Evolutionary conservation across 2,113 vertebrate genomes (phyloP), one percentile per base, ranked within the genome.

Genomic region (Carollia perspicillata): DNA sequence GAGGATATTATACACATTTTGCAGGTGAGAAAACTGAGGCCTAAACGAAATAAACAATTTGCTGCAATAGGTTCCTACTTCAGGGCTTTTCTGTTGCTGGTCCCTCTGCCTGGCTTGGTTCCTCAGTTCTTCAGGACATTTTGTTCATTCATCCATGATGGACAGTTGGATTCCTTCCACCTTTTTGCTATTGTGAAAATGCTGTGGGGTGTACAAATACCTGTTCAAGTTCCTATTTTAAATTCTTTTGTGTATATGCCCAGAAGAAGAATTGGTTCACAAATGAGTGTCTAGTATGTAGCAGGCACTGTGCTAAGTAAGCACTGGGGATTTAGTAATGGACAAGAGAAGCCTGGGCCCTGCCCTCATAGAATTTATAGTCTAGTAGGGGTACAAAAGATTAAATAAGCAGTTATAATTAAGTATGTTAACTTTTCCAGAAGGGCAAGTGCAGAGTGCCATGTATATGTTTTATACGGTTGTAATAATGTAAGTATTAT

Each of bases 261-360:
- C 44, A 93, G 33, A 95, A 85, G 35, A 81, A 55, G 53, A 96
- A 44, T 91, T 93, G 90, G 8, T 92, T 17, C 66, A 65, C 33
- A 71, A 58, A 81, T 92, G 65, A 90, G 37, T 90, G 42, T 30
- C 40, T 89, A 22, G 22, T 84, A n/a, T 49, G 44, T 94, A 44
- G 68, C 40, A 93, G 30, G 16, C 58, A 81, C 49, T 80, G 26
- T 89, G 47, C 33, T 94, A 75, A 91, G 49, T 92, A 75, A 88
- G 55, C 23, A 37, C 22, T 90, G 77, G 18, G 18, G 42, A 94
- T 90, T 69, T 26, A 80, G 8, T 26, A 84, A 22, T 89, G 85
- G 85, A 51, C 42, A 90, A 88, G 35, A 80, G 37, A 71, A 47
- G 44, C 42, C 33, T 84, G 26, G 13, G 75, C 37, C n/a, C 35